phyloP scores from a whole-genome alignment of 2,113 vertebrate species.

The Grammatotria lemairii region DNA sequence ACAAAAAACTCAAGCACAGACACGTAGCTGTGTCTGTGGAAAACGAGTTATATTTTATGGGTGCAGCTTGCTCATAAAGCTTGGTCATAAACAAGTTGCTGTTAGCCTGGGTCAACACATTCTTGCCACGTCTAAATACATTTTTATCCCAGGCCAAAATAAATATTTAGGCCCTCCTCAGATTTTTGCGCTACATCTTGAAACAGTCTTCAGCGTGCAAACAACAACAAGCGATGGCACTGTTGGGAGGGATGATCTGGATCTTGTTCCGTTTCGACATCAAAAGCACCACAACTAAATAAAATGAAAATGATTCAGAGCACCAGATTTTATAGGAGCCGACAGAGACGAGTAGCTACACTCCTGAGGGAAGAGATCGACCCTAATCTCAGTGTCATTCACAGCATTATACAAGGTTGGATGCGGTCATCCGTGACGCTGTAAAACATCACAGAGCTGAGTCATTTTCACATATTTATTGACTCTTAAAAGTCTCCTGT shows the following conservation, averaged over 20 bases:
- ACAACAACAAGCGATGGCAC: neutral
- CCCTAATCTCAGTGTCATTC: neutral
- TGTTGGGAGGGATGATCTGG: neutral
- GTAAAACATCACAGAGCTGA: neutral
- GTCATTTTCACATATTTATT: neutral
- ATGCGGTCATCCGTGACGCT: neutral
- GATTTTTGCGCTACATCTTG: neutral
- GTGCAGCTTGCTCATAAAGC: neutral
- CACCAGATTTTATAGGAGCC: neutral
- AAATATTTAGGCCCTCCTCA: neutral
- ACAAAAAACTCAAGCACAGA: neutral
- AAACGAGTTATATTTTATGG: neutral
- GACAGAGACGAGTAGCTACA: neutral
- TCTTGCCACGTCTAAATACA: neutral
- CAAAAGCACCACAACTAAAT: neutral
- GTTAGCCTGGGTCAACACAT: neutral
- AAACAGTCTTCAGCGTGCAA: neutral
- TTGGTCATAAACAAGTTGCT: neutral
- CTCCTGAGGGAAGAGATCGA: neutral
- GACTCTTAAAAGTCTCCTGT: neutral
- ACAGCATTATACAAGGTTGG: neutral
- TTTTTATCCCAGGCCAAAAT: neutral
- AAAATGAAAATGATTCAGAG: neutral
- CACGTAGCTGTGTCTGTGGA: neutral
- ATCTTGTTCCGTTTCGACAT: fast-evolving